A percentile compares a stretch with the other conserved stretches of the same genome.
Conservation (phyloP, 2,888 invertebrate species). For the Tiphia femorata region DNA sequence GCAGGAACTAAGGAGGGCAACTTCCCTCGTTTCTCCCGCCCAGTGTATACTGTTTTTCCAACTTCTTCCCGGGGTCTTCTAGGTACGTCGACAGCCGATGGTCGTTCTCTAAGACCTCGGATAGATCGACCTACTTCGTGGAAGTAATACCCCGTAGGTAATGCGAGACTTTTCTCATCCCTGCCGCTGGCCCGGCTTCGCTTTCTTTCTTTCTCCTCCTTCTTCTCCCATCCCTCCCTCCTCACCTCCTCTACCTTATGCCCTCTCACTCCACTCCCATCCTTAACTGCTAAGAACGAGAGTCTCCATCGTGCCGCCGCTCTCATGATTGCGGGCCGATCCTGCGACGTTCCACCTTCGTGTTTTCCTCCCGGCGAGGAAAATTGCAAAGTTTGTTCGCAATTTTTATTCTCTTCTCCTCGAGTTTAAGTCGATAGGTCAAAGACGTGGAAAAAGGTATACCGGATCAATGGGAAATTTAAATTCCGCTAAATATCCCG, state of each 20-base stretch:
- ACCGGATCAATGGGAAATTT: too few relatives aligned
- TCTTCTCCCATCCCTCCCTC: not conserved
- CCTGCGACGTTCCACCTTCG: not conserved
- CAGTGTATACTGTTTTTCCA: constrained; percentile 35
- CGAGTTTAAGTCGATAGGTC: too few relatives aligned
- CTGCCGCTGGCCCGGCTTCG: too few relatives aligned
- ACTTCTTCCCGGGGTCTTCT: constrained; percentile 35
- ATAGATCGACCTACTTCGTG: constrained; percentile 42
- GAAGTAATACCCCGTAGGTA: constrained; percentile 37
- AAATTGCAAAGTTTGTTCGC: not conserved
- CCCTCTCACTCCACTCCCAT: too few relatives aligned
- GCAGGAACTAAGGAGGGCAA: constrained; percentile 1
- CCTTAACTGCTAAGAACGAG: not conserved
- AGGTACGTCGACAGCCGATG: constrained; percentile 33
- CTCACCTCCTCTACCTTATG: not conserved
- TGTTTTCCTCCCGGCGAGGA: not conserved
- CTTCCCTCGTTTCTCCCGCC: constrained; percentile 21
- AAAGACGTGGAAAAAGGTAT: too few relatives aligned
- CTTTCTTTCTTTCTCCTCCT: not conserved
- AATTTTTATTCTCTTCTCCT: too few relatives aligned
- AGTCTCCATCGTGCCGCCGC: not conserved
- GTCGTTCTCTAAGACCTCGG: constrained; percentile 29
- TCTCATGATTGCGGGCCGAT: not conserved
- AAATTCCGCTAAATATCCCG: too few relatives aligned
- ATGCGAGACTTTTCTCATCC: constrained; percentile 34